Base-by-base conservation (phyloP, 2,888 invertebrate species). In the Didymodactylos carnosus region DNA sequence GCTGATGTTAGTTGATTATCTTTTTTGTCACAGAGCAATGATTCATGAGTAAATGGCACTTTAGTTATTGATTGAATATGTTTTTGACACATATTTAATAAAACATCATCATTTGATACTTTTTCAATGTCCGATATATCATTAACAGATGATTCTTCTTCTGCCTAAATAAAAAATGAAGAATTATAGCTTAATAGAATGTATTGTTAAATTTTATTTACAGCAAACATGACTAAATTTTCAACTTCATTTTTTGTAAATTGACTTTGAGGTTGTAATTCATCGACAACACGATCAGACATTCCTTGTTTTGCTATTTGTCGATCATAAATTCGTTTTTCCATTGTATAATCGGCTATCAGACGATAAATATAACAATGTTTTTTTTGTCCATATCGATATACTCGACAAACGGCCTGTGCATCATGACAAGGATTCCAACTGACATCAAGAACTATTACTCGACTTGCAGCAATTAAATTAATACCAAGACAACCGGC, bases 281-380 rank as follows among this genome's bases (percentile, higher is more conserved):
- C 72, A 51, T 75, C 75, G 19, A 75, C 40, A 4, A 75, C 72
- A 78, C 77, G 76, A 82, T 82, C 82, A 0, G 95, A 91, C 91
- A 97, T 94, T 75, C 95, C 95, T 84, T 95, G 94, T 81, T 97
- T 97, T 82, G 92, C 94, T 77, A 98, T 92, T 86, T 98, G 98
- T 39, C 98, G 86, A 81, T 98, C 97, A 82, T 97, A 98, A 77
- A 98, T 98, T 84, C 94, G 92, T 84, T 94, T 91, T 82, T 98
- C 98, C 77, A 98, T 86, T 78, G 93, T 94, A 83, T 92, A 93
- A 83, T 98, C 97, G 83, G 94, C 94, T 8, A 98, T 94, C 76
- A 98, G 87, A 51, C 97, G 88, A 83, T 97, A 98, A 7, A 98
- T 93, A 82, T 90, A 94, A 80, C 94, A 94, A 0, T 90, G 90